Base-by-base conservation (phyloP, 2,888 invertebrate genomes). In the Eupithecia abbreviata region DNA sequence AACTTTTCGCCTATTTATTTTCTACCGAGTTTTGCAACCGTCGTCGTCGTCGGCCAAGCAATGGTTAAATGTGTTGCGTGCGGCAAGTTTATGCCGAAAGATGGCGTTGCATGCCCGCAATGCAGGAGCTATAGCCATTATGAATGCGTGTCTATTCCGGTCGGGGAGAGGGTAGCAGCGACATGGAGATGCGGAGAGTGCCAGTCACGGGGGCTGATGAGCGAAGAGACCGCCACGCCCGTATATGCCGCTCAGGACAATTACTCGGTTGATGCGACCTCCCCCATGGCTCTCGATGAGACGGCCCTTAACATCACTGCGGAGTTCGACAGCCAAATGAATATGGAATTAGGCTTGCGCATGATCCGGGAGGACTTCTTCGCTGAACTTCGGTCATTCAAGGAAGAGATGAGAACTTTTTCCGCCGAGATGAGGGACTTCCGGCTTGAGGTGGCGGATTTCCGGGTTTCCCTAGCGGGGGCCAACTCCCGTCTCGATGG, bases 41-140 rank as follows among this genome's bases (percentile, higher is more conserved):
- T 30, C 30, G 30, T 30, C 30, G 30, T 30, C 30, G 30, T 30
- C 30, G 30, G 30, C 30, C 30, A 30, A 30, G 30, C 30, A 30
- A n/a, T 55, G n/a, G 55, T 55, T n/a, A 70, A 70, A 12, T 71
- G 71, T 15, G 41, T 15, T 41, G 71, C 71, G 4, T 71, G 71
- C 42, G 71, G 71, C 3, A 71, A 55, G 42, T 71, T 55, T 13
- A 12, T 71, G 5, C 41, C 55, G 71, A 7, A 15, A 58, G 71
- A 18, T 43, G 71, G 43, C 71, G 71, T 43, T 43, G 43, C 2
- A 3, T 71, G 71, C 10, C 15, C 43, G 2, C 15, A 18, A 12
- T 71, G 71, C 18, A 6, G 43, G 4, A 13, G 15, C 30, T 9
- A 43, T 0, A 43, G n/a, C n/a, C 71, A 71, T n/a, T 18, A 49